Evolutionary conservation across 1,140 invertebrate genomes (phyloP), one percentile per base, ranked within the genome.

Genomic region (Eumaeus atala): DNA sequence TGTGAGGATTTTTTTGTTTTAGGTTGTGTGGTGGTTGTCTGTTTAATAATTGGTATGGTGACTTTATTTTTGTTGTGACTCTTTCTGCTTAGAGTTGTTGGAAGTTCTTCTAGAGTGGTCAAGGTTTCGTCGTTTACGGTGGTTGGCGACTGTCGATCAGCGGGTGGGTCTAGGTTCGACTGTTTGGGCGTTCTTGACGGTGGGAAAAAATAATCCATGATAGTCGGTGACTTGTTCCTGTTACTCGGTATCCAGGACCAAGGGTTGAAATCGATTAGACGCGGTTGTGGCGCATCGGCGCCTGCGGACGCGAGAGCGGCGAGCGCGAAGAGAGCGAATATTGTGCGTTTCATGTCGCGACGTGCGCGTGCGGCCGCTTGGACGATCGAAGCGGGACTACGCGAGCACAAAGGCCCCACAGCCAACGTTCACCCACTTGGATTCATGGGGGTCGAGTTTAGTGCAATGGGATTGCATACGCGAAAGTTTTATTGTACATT

Each of bases 131-230:
- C 71, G 33, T 74, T 72, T n/a, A 69, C 14, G 3, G 71, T 76
- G 8, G 72, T 78, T 9, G 70, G 72, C 1, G 80, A 77, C 18
- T 74, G 77, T 66, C 67, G 65, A 56, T 85, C 74, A 28, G 77
- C 70, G 54, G 71, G 71, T 42, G 77, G 80, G 33, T 84, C 85
- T 48, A 83, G 54, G 42, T 73, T 84, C 4, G 84, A 84, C 54
- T 87, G 81, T 69, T 88, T 88, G 11, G 86, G 80, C 8, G 83
- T 87, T 54, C 87, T 69, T 48, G 87, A 88, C 9, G 84, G 77
- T 9, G 87, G 87, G 64, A 88, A 88, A 47, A 87, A 88, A 49
- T 88, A 88, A 58, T 88, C 87, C 76, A 88, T 85, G 53, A 88
- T 84, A 0, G 84, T 84, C 8, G 85, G 83, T 12, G 87, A 88